Evolutionary conservation across 2,888 invertebrate species (phyloP), one percentile per base, ranked within the genome.

Genomic region (Mimas tiliae): DNA sequence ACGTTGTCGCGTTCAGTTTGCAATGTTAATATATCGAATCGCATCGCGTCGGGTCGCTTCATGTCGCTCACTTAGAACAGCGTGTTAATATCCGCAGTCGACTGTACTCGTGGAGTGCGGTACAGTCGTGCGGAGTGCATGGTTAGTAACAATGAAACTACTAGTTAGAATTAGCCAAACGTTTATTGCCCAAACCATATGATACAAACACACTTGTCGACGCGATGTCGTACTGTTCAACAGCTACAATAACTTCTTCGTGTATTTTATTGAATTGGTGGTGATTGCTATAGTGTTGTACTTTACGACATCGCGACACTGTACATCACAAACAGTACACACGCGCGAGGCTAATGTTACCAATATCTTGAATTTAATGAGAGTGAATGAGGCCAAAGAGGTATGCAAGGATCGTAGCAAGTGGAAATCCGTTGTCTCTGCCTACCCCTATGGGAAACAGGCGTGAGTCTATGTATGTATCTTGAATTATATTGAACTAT

Each of bases 111-210:
- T 21, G 12, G 19, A n/a, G 9, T 1, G 47, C 7, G n/a, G 33
- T 48, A 16, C 34, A 33, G 16, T 33, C 63, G 42, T 21, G 34
- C 47, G 65, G 27, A 34, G 21, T 38, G 33, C 47, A 14, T 21
- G 53, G 16, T 64, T 45, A 53, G 53, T 62, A 69, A 82, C 72
- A 87, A 87, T 87, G 75, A 88, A 88, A 88, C 87, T 71, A 88
- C 87, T 86, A 66, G 85, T 88, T 88, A 88, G 83, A 84, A 75
- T 77, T 69, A 58, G 53, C 70, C 76, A 86, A 69, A 71, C 74
- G 53, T 87, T 86, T 87, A 87, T 87, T 87, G 47, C 68, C 68
- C 68, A 66, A 51, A 68, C 68, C 58, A 58, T 42, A 38, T 58
- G 19, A 58, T 58, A 58, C 42, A 58, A 58, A 42, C 58, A 16